Base-by-base conservation (phyloP, 2,888 invertebrate genomes). In the Sminthurinus aureus region DNA sequence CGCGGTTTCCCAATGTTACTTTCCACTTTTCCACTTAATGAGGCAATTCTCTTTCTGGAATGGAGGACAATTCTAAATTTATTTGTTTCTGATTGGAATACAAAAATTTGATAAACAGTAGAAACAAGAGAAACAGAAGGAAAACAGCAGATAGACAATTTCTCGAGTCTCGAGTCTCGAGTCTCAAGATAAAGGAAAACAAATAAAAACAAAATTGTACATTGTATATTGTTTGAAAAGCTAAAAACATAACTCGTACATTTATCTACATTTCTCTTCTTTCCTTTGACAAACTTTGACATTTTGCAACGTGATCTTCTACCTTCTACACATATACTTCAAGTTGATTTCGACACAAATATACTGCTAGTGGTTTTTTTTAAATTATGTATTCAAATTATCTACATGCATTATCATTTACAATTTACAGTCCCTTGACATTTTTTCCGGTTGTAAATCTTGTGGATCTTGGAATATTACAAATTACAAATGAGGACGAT, bases 11-110 rank as follows among this genome's bases (percentile, higher is more conserved):
- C 38, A 66, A 78, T 24, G 64, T 64, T 26, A 78, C 26, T 78
- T 78, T 78, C 26, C 58, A 66, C 24, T 78, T 78, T 24, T 38
- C n/a, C 66, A 66, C 26, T 22, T 26, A 78, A 78, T 78, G 78
- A 78, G n/a, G 78, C 78, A 58, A 78, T 78, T 78, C 38, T 18
- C 52, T 38, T 78, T 78, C 12, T 50, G n/a, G 51, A 79, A 69
- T 67, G 79, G 69, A 79, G 67, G 51, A 79, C 79, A 79, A 79
- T 79, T 50, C 50, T 22, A 79, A 79, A 79, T 79, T 79, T 79
- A 79, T 79, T 79, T 69, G 67, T 69, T 66, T 69, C 67, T 79
- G 79, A 69, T 79, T n/a, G 22, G 79, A 79, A 79, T 79, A 79
- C 79, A 79, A 79, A 79, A 20, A 4, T 69, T n/a, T 6, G 51